These are phyloP conservation scores for Proterorhinus semilunaris DNA, from an alignment of 2,113 vertebrate genomes.

Conservation along the genomic window DNA sequence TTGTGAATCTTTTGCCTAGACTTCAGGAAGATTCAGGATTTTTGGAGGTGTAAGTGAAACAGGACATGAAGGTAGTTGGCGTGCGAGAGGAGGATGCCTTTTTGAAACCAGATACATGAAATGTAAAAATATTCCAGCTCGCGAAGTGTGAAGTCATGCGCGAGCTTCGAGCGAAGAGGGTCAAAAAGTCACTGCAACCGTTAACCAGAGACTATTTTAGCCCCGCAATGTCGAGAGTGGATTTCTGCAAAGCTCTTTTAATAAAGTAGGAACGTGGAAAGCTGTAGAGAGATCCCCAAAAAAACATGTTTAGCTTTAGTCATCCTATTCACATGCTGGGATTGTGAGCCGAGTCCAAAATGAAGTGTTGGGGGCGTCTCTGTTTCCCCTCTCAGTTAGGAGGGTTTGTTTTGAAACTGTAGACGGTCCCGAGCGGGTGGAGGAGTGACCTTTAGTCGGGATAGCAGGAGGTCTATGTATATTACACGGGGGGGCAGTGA, in stretches of 20 bases:
- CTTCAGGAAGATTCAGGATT: no score
- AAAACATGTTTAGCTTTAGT: neutral
- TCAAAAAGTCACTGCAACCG: neutral
- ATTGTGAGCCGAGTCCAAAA: neutral
- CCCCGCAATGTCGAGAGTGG: neutral
- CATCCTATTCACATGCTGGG: neutral
- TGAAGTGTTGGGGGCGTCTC: neutral
- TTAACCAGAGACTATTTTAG: neutral
- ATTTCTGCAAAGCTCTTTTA: neutral
- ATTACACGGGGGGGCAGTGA: neutral
- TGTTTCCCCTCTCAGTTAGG: neutral
- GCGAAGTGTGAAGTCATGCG: neutral
- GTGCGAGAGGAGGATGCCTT: neutral
- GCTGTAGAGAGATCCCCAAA: neutral
- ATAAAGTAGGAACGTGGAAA: neutral
- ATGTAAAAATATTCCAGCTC: neutral
- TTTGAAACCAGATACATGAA: neutral
- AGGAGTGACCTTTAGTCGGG: neutral
- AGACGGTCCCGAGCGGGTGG: neutral
- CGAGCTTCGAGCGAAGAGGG: neutral
- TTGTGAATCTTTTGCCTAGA: no score
- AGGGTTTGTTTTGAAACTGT: conserved; percentile 2
- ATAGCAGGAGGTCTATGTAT: conserved; percentile 1
- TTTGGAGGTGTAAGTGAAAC: no score
- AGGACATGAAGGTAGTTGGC: neutral